Evolutionary conservation across 2,113 vertebrate genomes (phyloP), one percentile per base, ranked within the genome.

Genomic region (Hemiprocne comata): DNA sequence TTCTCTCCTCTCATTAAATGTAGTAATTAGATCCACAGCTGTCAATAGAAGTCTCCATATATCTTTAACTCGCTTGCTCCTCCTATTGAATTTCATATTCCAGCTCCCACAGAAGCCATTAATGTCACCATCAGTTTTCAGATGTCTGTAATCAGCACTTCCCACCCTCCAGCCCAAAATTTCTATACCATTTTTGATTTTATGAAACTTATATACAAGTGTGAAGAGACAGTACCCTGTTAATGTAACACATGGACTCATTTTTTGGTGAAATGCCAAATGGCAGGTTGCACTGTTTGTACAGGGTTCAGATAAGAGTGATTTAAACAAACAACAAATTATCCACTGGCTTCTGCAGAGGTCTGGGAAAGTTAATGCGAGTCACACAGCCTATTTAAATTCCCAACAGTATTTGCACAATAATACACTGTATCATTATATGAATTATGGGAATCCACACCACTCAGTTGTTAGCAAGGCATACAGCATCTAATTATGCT

Each of bases 401-500:
- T 12, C 25, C 34, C 48, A 40, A 2, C 28, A 25, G n/a, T 26
- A 28, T 42, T 58, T 57, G 40, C 71, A 65, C 66, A 75, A 6
- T 21, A 60, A 2, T 11, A 33, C 15, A 19, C 36, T 16, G 1
- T 9, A 28, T 16, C 34, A 46, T 29, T 34, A 5, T 10, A 33
- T 2, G 50, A 55, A 28, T 18, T 61, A 26, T 0, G 11, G 44
- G 8, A 62, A 53, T 5, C 20, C 50, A 26, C 57, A 36, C 8
- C 85, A 21, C 26, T 33, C 44, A 4, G 42, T 11, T 1, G 18
- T 13, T 11, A 40, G 73, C 46, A 26, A 57, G 24, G 26, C 60
- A 12, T 0, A 6, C 21, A 4, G 5, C 16, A 11, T 1, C 24
- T 31, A 9, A 48, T 10, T 5, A 34, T 0, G 6, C 36, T 7